Evolutionary conservation across 2,113 vertebrate genomes (phyloP), one percentile per base, ranked within the genome.

Genomic region (Catharus fuscescens): DNA sequence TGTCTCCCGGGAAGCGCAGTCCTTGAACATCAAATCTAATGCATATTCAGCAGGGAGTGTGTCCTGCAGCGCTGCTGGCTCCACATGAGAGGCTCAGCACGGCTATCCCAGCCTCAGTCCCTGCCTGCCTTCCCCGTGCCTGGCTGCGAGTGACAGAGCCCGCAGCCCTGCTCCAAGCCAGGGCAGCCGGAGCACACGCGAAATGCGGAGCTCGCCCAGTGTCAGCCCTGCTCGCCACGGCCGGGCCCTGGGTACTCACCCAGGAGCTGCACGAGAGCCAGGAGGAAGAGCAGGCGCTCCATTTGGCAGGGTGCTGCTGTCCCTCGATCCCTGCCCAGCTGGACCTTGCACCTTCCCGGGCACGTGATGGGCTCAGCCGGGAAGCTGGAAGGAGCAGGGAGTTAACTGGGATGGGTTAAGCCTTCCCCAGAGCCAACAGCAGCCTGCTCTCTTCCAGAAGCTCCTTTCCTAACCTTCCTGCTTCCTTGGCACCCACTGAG

Each of bases 11-110:
- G 92, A 80, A 88, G 86, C 42, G 2, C 73, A 60, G 93, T 56
- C 87, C 95, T 81, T 52, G 84, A 92, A 94, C 95, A 86, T 95
- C 96, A 96, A 84, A 92, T 85, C 52, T 1, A 29, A 90, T 91
- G 69, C 95, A 95, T 88, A 96, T 97, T 94, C 95, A 96, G 31
- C 54, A 90, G 69, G 76, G 71, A 86, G 38, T 14, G 29, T 6
- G 79, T 93, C 86, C 81, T 78, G 79, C 90, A 53, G 91, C 87
- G 67, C 93, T 53, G 69, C 72, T 36, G 40, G 40, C 40, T 40
- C 40, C 40, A 40, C 40, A 40, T 14, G 40, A 40, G 40, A 11
- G 56, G 40, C 45, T 53, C 6, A 1, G 14, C 20, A 32, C 24
- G 3, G 14, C 53, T 31, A 6, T 12, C 44, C 48, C 70, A 48